phyloP scores from a whole-genome alignment of 2,888 invertebrate genomes.

The Melipona beecheii region DNA sequence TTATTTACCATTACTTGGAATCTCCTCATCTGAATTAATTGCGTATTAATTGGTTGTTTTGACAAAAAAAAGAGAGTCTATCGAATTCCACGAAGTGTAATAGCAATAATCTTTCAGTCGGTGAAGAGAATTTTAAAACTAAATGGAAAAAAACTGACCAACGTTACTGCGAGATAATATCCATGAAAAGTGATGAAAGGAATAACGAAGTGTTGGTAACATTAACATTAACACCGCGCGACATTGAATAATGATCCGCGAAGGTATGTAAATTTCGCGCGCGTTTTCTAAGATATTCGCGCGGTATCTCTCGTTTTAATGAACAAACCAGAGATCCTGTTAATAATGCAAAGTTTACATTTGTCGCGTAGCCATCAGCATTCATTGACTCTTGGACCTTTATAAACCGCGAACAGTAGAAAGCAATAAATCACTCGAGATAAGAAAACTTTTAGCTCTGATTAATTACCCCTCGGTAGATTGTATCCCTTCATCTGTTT shows the following conservation, averaged over 20 bases:
- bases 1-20: no score
- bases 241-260: slow-evolving; percentile 47
- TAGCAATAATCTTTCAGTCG: background rate
- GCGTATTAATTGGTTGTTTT: background rate
- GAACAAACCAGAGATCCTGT: slow-evolving; percentile 30
- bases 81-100: background rate
- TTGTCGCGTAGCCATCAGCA: slow-evolving; percentile 13
- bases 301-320: slow-evolving; percentile 25
- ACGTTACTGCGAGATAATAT: background rate
- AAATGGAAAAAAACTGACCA: background rate
- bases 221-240: slow-evolving; percentile 13
- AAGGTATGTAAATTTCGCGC: slow-evolving; percentile 45
- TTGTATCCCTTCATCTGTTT: background rate
- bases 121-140: background rate
- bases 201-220: slow-evolving; percentile 5
- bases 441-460: background rate
- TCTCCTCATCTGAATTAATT: background rate
- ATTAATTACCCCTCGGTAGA: background rate
- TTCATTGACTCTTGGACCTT: slow-evolving; percentile 4
- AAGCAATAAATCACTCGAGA: slow-evolving; percentile 25
- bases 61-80: background rate
- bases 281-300: slow-evolving; percentile 42
- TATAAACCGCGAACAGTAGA: background rate
- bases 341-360: slow-evolving; percentile 51
- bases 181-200: background rate